Conservation (phyloP, 2,113 vertebrate genomes). For the Phalacrocorax pelagicus region DNA sequence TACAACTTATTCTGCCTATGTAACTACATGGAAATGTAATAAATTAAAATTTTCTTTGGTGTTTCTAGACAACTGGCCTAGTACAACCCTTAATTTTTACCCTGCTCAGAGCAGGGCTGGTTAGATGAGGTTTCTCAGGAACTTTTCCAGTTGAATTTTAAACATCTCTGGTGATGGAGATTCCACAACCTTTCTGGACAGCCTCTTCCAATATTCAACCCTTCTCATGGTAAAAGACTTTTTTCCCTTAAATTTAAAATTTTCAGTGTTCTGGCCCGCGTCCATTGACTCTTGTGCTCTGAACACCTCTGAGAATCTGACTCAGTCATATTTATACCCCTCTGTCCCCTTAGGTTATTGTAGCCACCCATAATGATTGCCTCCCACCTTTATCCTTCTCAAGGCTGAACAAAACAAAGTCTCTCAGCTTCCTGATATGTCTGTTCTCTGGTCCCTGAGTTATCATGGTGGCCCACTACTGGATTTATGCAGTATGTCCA, state of each 20-base stretch:
- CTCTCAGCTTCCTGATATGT: neutral
- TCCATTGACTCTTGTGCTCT: neutral
- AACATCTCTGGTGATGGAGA: neutral
- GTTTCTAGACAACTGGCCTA: neutral
- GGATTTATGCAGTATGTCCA: neutral
- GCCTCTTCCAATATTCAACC: neutral
- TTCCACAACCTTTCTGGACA: neutral
- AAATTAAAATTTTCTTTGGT: neutral
- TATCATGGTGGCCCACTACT: neutral
- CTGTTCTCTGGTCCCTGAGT: neutral
- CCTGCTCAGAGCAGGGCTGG: neutral
- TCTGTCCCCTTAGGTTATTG: neutral
- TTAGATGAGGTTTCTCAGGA: neutral
- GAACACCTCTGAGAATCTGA: neutral
- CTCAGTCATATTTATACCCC: neutral
- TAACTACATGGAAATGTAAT: neutral
- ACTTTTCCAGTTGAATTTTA: neutral
- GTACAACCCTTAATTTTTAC: neutral
- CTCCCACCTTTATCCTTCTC: neutral
- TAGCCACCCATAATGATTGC: neutral
- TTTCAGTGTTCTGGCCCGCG: neutral
- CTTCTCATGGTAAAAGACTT: neutral
- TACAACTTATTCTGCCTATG: neutral
- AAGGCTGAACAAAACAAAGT: neutral
- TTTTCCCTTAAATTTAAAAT: neutral